phyloP scores from a whole-genome alignment of 1,140 invertebrate species.

The Nixonia krombeini region DNA sequence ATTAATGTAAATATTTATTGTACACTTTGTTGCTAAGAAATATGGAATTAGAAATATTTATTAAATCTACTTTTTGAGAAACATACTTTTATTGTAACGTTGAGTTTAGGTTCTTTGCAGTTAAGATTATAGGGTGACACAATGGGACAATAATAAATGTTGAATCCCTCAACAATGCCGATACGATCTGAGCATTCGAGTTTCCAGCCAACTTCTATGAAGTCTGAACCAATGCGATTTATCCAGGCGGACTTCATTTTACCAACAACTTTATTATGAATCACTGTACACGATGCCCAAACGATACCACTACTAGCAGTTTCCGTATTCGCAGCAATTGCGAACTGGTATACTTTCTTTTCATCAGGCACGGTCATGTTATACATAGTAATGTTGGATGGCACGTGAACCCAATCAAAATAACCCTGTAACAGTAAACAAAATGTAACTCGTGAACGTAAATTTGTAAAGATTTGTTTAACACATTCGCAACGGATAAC shows the following conservation, averaged over 20 bases:
- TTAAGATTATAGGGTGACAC: conserved; percentile 69
- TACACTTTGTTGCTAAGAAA: no score
- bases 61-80: no score
- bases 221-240: conserved; percentile 73
- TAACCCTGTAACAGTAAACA: conserved; percentile 66
- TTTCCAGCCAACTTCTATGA: conserved; percentile 78
- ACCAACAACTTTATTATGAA: conserved; percentile 77
- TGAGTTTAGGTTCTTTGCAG: conserved; percentile 67
- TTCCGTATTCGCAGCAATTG: conserved; percentile 79
- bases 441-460: conserved; percentile 7
- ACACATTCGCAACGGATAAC: no score
- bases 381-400: conserved; percentile 63
- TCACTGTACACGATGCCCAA: conserved; percentile 82
- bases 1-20: no score
- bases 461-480: conserved; percentile 1
- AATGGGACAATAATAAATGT: conserved; percentile 79
- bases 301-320: conserved; percentile 80
- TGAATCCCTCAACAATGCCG: conserved; percentile 77
- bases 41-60: no score
- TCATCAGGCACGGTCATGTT: conserved; percentile 72
- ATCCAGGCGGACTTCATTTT: conserved; percentile 79
- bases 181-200: conserved; percentile 80
- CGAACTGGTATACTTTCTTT: conserved; percentile 76
- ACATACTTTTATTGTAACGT: conserved; percentile 67
- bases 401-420: conserved; percentile 74